Evolutionary conservation across 2,888 invertebrate species (phyloP), one percentile per base, ranked within the genome.

Genomic region (Epistrophe grossulariae): DNA sequence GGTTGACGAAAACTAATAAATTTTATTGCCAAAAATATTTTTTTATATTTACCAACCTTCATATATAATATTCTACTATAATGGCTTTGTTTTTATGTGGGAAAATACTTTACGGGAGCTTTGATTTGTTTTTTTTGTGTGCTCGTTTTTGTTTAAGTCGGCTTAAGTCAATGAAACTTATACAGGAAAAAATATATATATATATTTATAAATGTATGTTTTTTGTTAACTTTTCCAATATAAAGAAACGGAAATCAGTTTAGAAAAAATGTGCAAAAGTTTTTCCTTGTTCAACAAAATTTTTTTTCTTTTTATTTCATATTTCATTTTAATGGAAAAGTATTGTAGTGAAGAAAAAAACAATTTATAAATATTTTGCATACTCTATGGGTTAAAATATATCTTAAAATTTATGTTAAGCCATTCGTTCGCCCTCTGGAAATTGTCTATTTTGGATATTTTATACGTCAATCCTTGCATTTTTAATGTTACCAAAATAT

Each of bases 221-320:
- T n/a, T 40, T 60, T 24, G 19, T 68, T 62, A 17, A 73, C 68
- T 68, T 55, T 52, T 45, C 50, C 79, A 76, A 38, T 40, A 79
- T 79, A 64, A 74, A 79, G 74, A 48, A 59, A 66, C 80, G 80
- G 80, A 80, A 84, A 80, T 84, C 72, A 73, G 64, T 64, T 84
- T 59, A 57, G 55, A 55, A 72, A 66, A 38, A 43, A 72, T 57
- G 62, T 62, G 19, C 62, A 40, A 80, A 80, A 73, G 50, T 70
- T 70, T 81, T 31, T 45, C 8, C 24, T 45, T 17, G 10, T 52
- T 52, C 11, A 52, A 24, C 9, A 55, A n/a, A n/a, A n/a, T 38
- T 59, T 57, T 62, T 59, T 50, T 19, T 28, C 11, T 11, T 35
- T 13, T 50, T 48, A 17, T n/a, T 5, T 38, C 50, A 19, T 4